Evolutionary conservation across 2,797 vertebrate species (phyloP), one percentile per base, ranked within the genome.

Genomic region (Australoheros facetus): DNA sequence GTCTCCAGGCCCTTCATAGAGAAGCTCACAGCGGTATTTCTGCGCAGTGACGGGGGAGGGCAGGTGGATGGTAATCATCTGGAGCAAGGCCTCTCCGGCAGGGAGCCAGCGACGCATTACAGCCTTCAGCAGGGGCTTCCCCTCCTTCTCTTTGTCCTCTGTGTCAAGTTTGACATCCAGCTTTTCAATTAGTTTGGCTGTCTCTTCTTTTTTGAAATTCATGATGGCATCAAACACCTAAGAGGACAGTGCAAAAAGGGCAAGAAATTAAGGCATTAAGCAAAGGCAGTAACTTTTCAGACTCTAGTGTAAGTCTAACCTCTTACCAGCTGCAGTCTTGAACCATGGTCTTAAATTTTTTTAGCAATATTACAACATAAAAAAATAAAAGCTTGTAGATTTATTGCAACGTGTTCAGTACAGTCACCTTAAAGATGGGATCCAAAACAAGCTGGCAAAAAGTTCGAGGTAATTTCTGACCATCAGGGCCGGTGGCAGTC

Each of bases 51-150:
- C 98, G 0, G 97, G 98, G 2, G 97, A 99, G 16, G 98, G 97
- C 87, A 99, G 92, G 88, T 99, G 97, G 83, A 99, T 99, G 87
- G 98, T 98, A 91, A 99, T 99, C 98, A 99, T 99, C 90, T 99
- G 98, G 54, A 99, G 96, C 80, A 98, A 92, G 2, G 98, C 98
- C 0, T 99, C 98, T 58, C 98, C 97, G 0, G 97, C 97, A 0
- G 98, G 98, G 56, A 99, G 95, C 98, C 98, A 99, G 87, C 97
- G 96, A 60, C 97, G 96, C 98, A 98, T 99, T 89, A 99, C 97
- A 0, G 97, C 97, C 95, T 99, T 99, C 69, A 99, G 93, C 83
- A 98, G 92, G 0, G 96, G 97, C 80, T 99, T 99, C 73, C 97
- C 97, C 59, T 99, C 98, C 73, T 99, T 98, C 37, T 98, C 96